Conservation (phyloP, 2,113 vertebrate genomes). For the Trichechus manatus region DNA sequence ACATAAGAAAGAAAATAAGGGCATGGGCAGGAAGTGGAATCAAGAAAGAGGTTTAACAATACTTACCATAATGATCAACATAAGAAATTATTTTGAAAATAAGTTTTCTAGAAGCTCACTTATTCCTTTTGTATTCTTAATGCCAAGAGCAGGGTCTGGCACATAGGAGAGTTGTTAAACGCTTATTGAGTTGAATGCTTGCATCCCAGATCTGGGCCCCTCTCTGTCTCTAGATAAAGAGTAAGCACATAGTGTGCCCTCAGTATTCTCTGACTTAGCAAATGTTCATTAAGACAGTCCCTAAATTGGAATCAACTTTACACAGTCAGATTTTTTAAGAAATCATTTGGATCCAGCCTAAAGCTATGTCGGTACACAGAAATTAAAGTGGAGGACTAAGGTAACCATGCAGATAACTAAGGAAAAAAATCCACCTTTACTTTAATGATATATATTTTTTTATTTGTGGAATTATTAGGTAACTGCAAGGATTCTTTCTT, state of each 20-base stretch:
- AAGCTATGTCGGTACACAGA: neutral
- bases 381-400: neutral
- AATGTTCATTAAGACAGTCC: neutral
- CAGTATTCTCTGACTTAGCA: neutral
- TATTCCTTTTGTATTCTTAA: neutral
- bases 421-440: neutral
- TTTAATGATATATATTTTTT: neutral
- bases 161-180: neutral
- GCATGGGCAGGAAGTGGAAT: neutral
- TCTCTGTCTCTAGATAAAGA: neutral
- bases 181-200: neutral
- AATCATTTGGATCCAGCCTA: neutral
- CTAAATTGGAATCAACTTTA: neutral
- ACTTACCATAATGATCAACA: neutral
- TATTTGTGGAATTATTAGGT: neutral
- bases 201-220: neutral
- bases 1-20: neutral
- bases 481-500: neutral
- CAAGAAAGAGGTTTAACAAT: neutral
- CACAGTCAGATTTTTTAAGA: neutral
- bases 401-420: neutral
- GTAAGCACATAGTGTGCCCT: neutral
- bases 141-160: neutral
- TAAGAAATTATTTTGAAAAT: conserved; percentile 48
- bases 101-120: neutral